These are phyloP conservation scores for Picus viridis DNA, from an alignment of 2,797 vertebrate genomes.

Conservation along the genomic window DNA sequence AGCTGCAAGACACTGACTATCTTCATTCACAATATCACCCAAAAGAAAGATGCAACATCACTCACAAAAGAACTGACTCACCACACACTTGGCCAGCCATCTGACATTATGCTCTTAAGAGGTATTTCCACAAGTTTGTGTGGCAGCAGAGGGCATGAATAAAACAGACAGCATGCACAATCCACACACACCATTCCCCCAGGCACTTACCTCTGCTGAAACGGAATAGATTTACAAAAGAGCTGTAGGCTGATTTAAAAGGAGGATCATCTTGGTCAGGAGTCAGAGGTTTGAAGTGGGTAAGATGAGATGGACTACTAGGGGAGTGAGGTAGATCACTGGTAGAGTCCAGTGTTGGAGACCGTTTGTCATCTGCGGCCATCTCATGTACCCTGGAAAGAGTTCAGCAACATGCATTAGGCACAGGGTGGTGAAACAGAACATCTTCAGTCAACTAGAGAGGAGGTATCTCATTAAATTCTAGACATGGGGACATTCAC, in stretches of 20 bases:
- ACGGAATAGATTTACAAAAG: constrained; percentile 97
- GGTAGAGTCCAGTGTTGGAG: constrained; percentile 83
- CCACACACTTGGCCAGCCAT: not conserved
- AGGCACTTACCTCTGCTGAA: constrained; percentile 90
- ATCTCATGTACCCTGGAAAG: constrained; percentile 85
- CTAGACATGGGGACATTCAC: not conserved
- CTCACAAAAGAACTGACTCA: not conserved
- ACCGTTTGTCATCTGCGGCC: constrained; percentile 92
- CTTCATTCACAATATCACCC: not conserved
- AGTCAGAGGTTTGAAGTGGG: constrained; percentile 97
- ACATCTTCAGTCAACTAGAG: not conserved
- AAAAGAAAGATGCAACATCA: not conserved
- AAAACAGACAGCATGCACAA: not conserved
- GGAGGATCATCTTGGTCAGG: constrained; percentile 97
- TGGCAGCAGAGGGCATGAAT: not conserved
- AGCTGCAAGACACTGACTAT: not conserved
- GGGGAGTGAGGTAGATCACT: constrained; percentile 85
- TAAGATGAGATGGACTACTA: constrained; percentile 92
- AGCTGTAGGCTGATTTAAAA: constrained; percentile 97
- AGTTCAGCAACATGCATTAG: not conserved
- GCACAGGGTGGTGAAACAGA: not conserved
- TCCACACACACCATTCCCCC: not conserved
- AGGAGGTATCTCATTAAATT: not conserved
- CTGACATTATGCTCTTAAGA: not conserved
- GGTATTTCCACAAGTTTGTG: not conserved